Conservation (phyloP, 2,797 vertebrate genomes). For the Basileuterus tristriatus region DNA sequence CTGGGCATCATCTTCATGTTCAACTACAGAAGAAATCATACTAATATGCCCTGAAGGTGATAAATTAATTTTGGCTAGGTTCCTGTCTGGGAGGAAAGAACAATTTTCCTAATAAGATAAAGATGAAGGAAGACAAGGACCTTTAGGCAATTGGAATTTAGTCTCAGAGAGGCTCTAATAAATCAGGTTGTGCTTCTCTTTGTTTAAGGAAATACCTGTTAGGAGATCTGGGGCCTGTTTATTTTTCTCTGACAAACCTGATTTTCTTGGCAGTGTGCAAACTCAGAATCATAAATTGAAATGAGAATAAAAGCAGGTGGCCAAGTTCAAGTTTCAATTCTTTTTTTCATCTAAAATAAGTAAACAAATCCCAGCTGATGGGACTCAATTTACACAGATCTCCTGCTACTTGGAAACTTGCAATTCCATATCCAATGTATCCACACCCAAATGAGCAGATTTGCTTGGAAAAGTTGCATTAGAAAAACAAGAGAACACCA, state of each 20-base stretch:
- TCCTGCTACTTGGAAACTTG: background rate
- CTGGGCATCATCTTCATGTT: slow-evolving; percentile 7
- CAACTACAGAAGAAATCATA: slow-evolving; percentile 52
- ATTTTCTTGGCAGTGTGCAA: slow-evolving; percentile 2
- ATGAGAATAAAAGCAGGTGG: slow-evolving; percentile 15
- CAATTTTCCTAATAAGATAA: slow-evolving; percentile 58
- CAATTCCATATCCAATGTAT: background rate
- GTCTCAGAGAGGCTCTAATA: background rate
- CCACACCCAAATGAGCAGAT: background rate
- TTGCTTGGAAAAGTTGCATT: background rate
- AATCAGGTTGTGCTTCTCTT: slow-evolving; percentile 35
- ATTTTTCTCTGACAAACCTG: slow-evolving; percentile 37
- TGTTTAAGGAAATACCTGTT: slow-evolving; percentile 45
- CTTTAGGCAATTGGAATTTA: slow-evolving; percentile 36
- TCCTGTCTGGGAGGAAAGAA: slow-evolving; percentile 42
- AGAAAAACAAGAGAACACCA: background rate
- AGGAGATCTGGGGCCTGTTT: background rate
- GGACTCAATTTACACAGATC: background rate
- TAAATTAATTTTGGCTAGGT: slow-evolving; percentile 52
- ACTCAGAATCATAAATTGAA: background rate
- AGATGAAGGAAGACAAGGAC: slow-evolving; percentile 42
- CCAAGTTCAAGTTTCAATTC: background rate
- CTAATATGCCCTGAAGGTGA: slow-evolving; percentile 45
- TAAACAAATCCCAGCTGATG: background rate
- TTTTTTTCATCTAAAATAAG: background rate